Percentiles rank a stretch among this genome's conserved stretches.
Conservation (phyloP, 2,113 vertebrate species). For the Saccopteryx leptura region DNA sequence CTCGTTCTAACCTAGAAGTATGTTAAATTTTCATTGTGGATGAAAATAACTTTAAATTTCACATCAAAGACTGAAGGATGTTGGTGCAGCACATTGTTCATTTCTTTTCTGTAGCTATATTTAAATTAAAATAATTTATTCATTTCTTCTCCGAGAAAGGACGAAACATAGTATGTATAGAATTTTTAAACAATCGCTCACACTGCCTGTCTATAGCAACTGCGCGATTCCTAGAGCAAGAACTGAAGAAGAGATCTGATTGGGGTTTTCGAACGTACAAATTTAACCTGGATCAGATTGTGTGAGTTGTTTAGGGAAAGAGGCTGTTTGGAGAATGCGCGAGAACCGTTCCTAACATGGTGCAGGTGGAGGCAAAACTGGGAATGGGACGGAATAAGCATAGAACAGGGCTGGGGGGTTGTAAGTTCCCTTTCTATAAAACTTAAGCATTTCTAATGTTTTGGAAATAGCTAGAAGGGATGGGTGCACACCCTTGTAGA, state of each 20-base stretch:
- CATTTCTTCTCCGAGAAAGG: neutral
- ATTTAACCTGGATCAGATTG: conserved; percentile 39
- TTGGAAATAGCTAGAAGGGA: neutral
- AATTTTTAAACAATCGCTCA: neutral
- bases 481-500: neutral
- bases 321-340: neutral
- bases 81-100: neutral
- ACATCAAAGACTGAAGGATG: neutral
- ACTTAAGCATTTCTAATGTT: neutral
- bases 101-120: neutral
- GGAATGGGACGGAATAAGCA: neutral
- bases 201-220: neutral
- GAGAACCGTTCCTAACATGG: neutral
- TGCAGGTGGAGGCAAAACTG: conserved; percentile 3
- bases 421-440: neutral
- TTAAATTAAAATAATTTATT: neutral
- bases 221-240: neutral
- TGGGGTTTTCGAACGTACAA: conserved; percentile 50
- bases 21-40: neutral
- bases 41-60: conserved; percentile 11
- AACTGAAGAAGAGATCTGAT: neutral
- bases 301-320: neutral
- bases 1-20: neutral
- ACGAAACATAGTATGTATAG: neutral
- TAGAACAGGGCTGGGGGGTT: neutral